phyloP scores from a whole-genome alignment of 1,140 invertebrate genomes.

The Zaprionus ornatus region DNA sequence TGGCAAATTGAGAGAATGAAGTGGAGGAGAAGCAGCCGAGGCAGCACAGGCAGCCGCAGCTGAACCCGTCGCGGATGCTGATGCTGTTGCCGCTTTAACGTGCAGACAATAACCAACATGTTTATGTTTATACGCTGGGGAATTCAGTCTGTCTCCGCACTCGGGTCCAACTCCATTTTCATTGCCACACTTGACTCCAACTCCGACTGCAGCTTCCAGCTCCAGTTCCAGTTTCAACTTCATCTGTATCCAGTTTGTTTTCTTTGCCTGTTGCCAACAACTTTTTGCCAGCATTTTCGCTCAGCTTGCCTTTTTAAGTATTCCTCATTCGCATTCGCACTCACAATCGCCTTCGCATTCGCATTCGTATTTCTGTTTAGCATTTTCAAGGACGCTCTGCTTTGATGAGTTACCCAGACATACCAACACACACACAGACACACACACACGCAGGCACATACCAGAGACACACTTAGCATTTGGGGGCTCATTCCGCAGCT shows the following conservation, averaged over 20 bases:
- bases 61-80: constrained; percentile 2
- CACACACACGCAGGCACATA: not conserved
- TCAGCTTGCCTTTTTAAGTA: constrained; percentile 30
- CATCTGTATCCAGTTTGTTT: not conserved
- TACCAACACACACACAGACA: not conserved
- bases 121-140: constrained; percentile 55
- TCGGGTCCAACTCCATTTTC: not conserved
- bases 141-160: constrained; percentile 26
- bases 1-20: constrained; percentile 28
- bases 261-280: constrained; percentile 15
- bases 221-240: constrained; percentile 1
- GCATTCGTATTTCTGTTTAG: constrained; percentile 43
- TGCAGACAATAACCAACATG: constrained; percentile 56
- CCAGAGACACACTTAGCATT: constrained; percentile 4
- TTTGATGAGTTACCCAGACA: constrained; percentile 34
- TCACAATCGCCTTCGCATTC: constrained; percentile 23
- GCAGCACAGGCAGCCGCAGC: constrained; percentile 1
- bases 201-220: not conserved
- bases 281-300: constrained; percentile 23
- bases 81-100: constrained; percentile 29
- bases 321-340: constrained; percentile 34
- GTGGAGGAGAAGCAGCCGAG: constrained; percentile 1
- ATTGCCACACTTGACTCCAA: constrained; percentile 5
- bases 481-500: constrained; percentile 29
- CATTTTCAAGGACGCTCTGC: constrained; percentile 53